A percentile compares a stretch with the other conserved stretches of the same genome.
Evolutionary conservation across 2,888 invertebrate species (phyloP).

Genomic region (Pocota personata): DNA sequence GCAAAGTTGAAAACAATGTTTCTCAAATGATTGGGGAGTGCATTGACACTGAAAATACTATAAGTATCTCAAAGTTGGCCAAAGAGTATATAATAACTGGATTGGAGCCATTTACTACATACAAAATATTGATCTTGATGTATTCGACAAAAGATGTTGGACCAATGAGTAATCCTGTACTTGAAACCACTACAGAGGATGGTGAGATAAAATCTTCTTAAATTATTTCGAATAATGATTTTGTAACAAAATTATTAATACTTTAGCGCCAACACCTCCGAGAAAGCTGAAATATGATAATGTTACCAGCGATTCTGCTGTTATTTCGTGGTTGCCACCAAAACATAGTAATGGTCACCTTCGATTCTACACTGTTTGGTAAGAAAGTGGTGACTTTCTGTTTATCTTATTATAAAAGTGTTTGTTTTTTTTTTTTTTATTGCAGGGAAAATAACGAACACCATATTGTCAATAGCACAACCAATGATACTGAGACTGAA

Average conservation of each 20-base stretch:
- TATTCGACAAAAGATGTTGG: constrained; percentile 84
- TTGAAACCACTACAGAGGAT: constrained; percentile 88
- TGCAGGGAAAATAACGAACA: constrained; percentile 66
- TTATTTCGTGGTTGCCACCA: constrained; percentile 88
- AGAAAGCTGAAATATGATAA: constrained; percentile 83
- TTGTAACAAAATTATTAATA: background rate
- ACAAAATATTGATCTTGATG: constrained; percentile 88
- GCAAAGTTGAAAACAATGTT: constrained; percentile 84
- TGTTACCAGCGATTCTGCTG: constrained; percentile 85
- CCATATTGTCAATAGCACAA: constrained; percentile 33
- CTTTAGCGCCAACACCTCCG: constrained; percentile 84
- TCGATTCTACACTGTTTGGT: constrained; percentile 86
- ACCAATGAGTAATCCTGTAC: constrained; percentile 85
- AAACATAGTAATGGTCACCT: constrained; percentile 89
- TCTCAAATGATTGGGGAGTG: constrained; percentile 29
- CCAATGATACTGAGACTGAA: constrained; percentile 68
- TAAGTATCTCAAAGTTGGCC: constrained; percentile 74
- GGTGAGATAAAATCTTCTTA: constrained; percentile 81
- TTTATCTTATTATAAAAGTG: background rate
- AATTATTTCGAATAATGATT: constrained; percentile 20
- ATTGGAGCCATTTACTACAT: constrained; percentile 90
- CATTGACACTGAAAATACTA: constrained; percentile 68
- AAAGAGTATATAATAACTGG: constrained; percentile 84
- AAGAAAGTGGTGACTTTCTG: constrained; percentile 76
- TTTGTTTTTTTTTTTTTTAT: background rate